Evolutionary conservation across 2,113 vertebrate genomes (phyloP).

Genomic region (Rhodinocichla rosea): DNA sequence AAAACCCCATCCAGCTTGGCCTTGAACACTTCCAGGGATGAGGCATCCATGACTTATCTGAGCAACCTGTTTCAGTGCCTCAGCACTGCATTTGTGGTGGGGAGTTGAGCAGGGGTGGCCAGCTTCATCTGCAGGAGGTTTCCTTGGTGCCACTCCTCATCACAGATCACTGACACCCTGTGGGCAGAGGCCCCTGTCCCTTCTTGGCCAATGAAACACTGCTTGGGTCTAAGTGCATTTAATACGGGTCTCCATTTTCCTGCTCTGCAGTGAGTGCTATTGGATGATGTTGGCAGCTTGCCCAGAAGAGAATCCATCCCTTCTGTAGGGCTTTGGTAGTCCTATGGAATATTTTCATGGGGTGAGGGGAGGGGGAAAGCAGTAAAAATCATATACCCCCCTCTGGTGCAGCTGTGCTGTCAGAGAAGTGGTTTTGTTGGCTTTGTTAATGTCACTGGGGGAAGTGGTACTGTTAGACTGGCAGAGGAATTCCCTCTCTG

Average conservation of each 20-base stretch:
- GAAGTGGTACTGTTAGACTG: slow-evolving; percentile 31
- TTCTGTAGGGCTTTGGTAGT: background rate
- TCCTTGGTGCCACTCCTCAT: fast-evolving
- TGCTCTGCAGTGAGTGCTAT: background rate
- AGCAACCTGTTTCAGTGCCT: background rate
- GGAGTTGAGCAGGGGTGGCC: background rate
- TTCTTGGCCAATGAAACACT: fast-evolving
- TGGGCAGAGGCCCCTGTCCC: background rate
- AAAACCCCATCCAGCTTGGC: background rate
- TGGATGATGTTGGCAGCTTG: slow-evolving; percentile 10
- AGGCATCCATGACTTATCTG: background rate
- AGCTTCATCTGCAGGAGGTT: background rate
- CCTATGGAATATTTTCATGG: background rate
- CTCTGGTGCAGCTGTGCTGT: slow-evolving; percentile 1
- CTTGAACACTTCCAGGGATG: background rate
- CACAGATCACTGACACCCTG: fast-evolving
- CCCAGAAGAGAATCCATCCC: slow-evolving; percentile 13
- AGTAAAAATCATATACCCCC: background rate
- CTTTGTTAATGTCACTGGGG: background rate
- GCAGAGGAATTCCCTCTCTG: slow-evolving; percentile 66
- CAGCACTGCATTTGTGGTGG: background rate
- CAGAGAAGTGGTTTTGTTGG: slow-evolving; percentile 31
- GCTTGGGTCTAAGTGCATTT: background rate
- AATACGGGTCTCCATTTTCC: background rate
- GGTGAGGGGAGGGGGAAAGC: background rate